These are phyloP conservation scores for Chrysina gloriosa DNA, from an alignment of 2,888 invertebrate species.

Conservation along the genomic window DNA sequence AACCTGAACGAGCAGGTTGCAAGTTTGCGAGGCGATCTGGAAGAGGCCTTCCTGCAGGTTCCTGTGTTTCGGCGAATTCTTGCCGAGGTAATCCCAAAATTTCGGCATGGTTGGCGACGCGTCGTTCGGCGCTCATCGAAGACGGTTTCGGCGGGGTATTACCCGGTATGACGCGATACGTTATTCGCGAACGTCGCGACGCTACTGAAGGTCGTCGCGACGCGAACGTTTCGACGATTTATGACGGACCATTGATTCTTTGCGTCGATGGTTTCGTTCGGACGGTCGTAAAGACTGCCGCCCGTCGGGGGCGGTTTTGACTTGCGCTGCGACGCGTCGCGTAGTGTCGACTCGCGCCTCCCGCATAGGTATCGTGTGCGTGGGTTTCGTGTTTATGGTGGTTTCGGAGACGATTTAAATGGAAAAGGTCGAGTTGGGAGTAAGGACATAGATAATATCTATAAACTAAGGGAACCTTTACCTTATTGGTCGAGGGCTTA, in stretches of 20 bases:
- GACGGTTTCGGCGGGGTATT: background rate
- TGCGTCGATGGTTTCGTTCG: background rate
- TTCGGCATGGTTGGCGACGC: constrained; percentile 67
- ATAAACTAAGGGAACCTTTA: too few relatives aligned
- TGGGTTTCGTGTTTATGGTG: background rate
- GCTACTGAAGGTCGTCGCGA: background rate
- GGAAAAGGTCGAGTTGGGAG: background rate
- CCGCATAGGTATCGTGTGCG: too few relatives aligned
- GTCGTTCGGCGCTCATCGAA: constrained; percentile 14
- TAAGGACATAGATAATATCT: too few relatives aligned
- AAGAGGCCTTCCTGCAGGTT: constrained; percentile 81
- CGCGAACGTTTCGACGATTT: background rate
- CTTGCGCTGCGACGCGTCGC: too few relatives aligned
- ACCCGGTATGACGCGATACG: background rate
- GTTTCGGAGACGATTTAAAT: background rate
- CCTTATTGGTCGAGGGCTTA: too few relatives aligned
- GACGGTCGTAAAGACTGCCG: background rate
- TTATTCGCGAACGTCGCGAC: background rate
- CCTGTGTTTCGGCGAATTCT: constrained; percentile 67
- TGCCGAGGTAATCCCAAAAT: constrained; percentile 71
- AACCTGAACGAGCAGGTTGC: constrained; percentile 81
- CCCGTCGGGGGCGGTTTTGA: background rate
- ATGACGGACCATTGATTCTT: constrained; percentile 11
- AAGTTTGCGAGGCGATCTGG: constrained; percentile 83
- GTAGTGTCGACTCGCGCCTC: background rate